Evolutionary conservation across 2,113 vertebrate genomes (phyloP).

Genomic region (Paralichthys olivaceus): DNA sequence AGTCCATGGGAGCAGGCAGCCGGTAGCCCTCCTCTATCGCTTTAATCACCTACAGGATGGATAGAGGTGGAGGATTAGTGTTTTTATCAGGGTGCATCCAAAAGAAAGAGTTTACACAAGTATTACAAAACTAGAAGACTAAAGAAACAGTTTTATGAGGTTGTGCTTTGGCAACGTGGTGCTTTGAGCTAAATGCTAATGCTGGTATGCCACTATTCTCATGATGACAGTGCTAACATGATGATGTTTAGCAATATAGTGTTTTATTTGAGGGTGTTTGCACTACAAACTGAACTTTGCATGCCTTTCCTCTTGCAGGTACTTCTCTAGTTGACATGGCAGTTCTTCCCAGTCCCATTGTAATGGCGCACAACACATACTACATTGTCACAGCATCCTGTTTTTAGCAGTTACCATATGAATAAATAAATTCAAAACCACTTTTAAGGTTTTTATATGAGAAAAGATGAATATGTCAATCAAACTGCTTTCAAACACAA

Average conservation of each 20-base stretch:
- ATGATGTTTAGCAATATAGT: too few relatives aligned
- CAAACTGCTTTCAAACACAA: background rate
- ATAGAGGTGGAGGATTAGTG: background rate
- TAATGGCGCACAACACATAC: background rate
- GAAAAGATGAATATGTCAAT: constrained; percentile 27
- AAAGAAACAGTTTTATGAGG: background rate
- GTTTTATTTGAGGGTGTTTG: background rate
- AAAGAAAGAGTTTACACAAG: background rate
- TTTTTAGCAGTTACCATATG: background rate
- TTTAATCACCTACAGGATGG: constrained; percentile 90
- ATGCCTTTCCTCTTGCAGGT: background rate
- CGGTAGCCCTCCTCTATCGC: constrained; percentile 97
- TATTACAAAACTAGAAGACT: background rate
- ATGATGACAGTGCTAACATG: background rate
- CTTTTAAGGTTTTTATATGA: background rate
- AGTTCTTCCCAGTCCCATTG: background rate
- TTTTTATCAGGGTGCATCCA: background rate
- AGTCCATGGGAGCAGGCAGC: constrained; percentile 97
- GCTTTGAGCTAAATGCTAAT: background rate
- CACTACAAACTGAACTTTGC: background rate
- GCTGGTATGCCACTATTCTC: background rate
- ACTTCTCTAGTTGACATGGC: background rate
- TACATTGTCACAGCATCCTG: background rate
- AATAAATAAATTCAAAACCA: background rate
- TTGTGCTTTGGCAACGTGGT: too few relatives aligned